Conservation (phyloP, 2,113 vertebrate species). For the Atherinomorus stipes region DNA sequence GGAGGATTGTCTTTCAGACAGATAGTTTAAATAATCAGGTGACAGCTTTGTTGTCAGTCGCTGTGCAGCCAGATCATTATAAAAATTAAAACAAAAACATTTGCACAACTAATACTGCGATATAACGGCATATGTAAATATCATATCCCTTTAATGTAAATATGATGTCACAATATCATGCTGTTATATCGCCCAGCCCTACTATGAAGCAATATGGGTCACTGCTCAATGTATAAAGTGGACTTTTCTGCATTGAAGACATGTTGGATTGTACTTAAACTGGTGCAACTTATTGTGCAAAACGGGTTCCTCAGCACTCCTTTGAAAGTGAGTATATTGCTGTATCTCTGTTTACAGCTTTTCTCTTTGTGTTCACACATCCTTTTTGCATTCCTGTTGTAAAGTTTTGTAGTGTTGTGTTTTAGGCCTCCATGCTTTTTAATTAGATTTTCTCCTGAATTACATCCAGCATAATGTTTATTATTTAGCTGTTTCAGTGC, state of each 20-base stretch:
- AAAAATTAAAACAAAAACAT: no score
- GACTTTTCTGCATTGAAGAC: neutral
- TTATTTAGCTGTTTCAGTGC: slow-evolving; percentile 22
- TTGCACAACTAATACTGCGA: no score
- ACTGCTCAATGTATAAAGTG: neutral
- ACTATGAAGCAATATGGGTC: no score
- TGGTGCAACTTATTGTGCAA: slow-evolving; percentile 1
- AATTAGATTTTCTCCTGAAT: slow-evolving; percentile 14
- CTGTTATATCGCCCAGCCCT: no score
- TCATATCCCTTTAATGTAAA: no score
- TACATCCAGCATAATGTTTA: slow-evolving; percentile 20
- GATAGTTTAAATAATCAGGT: no score
- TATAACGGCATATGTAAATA: no score
- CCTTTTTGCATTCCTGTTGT: neutral
- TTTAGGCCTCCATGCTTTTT: slow-evolving; percentile 10
- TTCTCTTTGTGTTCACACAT: neutral
- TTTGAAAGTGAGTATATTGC: neutral
- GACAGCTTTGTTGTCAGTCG: no score
- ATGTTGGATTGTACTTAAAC: neutral
- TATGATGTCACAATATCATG: no score
- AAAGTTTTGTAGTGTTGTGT: slow-evolving; percentile 10
- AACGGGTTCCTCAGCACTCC: neutral
- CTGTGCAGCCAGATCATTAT: no score
- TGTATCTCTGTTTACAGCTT: neutral
- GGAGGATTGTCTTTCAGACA: no score